Conservation (phyloP, 2,797 vertebrate species). For the Toxotes lorentzi region DNA sequence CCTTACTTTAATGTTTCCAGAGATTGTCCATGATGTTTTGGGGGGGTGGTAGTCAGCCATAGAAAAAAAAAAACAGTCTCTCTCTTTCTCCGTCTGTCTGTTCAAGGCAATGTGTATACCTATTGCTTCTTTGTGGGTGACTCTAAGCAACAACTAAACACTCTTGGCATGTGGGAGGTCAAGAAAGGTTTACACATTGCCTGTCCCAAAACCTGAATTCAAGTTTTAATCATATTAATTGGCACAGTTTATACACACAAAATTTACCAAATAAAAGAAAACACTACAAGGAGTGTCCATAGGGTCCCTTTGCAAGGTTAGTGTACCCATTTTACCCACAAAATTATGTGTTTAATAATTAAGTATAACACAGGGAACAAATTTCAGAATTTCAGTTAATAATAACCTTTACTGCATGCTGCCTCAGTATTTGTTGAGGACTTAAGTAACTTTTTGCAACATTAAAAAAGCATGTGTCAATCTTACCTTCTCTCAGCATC, state of each 20-base stretch:
- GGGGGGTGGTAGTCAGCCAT: slow-evolving; percentile 46
- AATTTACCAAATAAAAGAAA: slow-evolving; percentile 67
- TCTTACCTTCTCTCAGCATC: slow-evolving; percentile 75
- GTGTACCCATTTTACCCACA: slow-evolving; percentile 76
- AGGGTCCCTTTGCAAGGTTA: slow-evolving; percentile 85
- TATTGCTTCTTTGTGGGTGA: slow-evolving; percentile 84
- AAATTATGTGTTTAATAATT: slow-evolving; percentile 43
- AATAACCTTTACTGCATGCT: slow-evolving; percentile 51
- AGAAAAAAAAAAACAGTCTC: slow-evolving; percentile 43
- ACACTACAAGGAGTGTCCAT: slow-evolving; percentile 79
- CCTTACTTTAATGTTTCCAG: slow-evolving; percentile 48
- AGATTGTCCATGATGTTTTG: slow-evolving; percentile 28
- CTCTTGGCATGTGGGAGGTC: slow-evolving; percentile 83
- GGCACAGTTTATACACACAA: slow-evolving; percentile 63
- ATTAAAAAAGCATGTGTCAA: slow-evolving; percentile 2
- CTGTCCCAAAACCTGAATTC: slow-evolving; percentile 79
- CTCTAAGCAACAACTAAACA: slow-evolving; percentile 79
- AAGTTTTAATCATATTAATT: slow-evolving; percentile 76
- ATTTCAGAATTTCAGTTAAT: slow-evolving; percentile 13
- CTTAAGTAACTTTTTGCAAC: neutral
- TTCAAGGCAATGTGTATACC: slow-evolving; percentile 84
- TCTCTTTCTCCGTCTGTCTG: slow-evolving; percentile 65
- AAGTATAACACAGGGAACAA: slow-evolving; percentile 50
- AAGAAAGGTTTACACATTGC: slow-evolving; percentile 87
- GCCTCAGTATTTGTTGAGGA: slow-evolving; percentile 41